These are phyloP conservation scores for Vulpes vulpes DNA, from an alignment of 2,113 vertebrate genomes.

Conservation along the genomic window DNA sequence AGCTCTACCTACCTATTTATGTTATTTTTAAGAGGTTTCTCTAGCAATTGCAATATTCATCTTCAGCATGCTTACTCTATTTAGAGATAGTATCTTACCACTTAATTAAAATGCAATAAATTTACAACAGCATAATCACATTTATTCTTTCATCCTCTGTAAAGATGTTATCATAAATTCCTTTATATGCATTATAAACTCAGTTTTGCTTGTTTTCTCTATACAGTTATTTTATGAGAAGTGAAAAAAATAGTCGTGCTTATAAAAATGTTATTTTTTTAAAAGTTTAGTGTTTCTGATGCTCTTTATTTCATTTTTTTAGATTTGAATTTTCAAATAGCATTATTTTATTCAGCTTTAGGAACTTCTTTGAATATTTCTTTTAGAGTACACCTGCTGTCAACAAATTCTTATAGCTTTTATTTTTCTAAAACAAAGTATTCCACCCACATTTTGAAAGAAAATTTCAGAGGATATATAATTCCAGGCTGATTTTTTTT, in stretches of 20 bases:
- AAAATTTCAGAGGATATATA: background rate
- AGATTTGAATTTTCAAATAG: background rate
- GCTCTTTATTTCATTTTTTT: background rate
- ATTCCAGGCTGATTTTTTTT: background rate
- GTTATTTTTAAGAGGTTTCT: background rate
- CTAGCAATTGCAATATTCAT: background rate
- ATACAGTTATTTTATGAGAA: background rate
- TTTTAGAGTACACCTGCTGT: background rate
- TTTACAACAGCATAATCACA: background rate
- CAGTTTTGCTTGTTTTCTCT: background rate
- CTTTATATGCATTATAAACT: background rate
- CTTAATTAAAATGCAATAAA: background rate
- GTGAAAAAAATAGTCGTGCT: background rate
- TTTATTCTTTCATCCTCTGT: background rate
- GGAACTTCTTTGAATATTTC: background rate
- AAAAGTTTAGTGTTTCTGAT: background rate
- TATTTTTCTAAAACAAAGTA: background rate
- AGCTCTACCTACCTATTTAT: background rate
- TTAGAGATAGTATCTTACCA: background rate
- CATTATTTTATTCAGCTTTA: background rate
- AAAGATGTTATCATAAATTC: background rate
- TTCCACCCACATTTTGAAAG: background rate
- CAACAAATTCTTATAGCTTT: background rate
- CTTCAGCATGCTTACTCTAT: too few species aligned
- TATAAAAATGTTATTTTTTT: background rate